Evolutionary conservation across 2,888 invertebrate genomes (phyloP).

Genomic region (Apeira syringaria): DNA sequence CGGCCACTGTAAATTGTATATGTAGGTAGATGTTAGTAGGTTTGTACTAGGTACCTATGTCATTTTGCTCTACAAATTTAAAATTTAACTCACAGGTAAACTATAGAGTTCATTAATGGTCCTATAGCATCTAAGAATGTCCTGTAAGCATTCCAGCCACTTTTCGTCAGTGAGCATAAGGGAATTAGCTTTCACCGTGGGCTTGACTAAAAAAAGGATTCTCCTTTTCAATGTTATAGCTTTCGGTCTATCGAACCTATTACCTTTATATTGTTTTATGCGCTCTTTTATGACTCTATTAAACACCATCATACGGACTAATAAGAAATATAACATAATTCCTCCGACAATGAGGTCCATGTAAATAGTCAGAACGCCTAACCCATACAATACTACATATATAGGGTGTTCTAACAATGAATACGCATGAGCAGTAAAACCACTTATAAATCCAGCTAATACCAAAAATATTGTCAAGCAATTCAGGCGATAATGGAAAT

Average conservation of each 20-base stretch:
- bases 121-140: conserved; percentile 38
- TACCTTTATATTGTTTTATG: conserved; percentile 6
- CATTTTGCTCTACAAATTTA: no score
- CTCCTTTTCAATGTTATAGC: conserved; percentile 5
- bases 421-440: conserved; percentile 25
- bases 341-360: conserved; percentile 35
- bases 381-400: conserved; percentile 20
- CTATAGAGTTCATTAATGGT: conserved; percentile 34
- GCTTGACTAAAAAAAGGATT: conserved; percentile 8
- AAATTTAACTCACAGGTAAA: conserved; percentile 44
- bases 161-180: conserved; percentile 13
- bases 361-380: conserved; percentile 9
- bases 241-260: conserved; percentile 1
- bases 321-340: conserved; percentile 36
- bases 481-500: conserved; percentile 29
- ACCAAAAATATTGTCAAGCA: conserved; percentile 20
- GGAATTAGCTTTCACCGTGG: conserved; percentile 7
- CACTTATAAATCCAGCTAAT: conserved; percentile 24
- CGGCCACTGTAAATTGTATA: no score
- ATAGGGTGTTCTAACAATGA: conserved; percentile 27
- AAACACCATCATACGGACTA: conserved; percentile 33
- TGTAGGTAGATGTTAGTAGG: no score
- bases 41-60: no score
- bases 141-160: conserved; percentile 33
- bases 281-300: conserved; percentile 30